Conservation (phyloP, 2,888 invertebrate species). For the Lysandra coridon region DNA sequence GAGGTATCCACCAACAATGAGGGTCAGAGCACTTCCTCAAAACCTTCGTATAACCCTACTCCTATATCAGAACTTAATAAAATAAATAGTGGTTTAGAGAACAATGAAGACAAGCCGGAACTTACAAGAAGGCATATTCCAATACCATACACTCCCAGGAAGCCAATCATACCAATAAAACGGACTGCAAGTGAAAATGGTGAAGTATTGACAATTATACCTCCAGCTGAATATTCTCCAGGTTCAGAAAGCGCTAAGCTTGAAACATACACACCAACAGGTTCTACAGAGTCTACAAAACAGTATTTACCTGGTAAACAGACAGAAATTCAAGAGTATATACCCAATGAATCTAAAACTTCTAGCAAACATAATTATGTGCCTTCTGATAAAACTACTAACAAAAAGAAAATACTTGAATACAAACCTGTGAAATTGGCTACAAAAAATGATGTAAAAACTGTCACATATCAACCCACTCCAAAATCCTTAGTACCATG, state of each 20-base stretch:
- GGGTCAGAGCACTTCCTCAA: slow-evolving; percentile 59
- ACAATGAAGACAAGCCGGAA: slow-evolving; percentile 57
- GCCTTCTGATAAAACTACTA: slow-evolving; percentile 66
- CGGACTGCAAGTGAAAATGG: slow-evolving; percentile 63
- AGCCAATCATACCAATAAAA: slow-evolving; percentile 64
- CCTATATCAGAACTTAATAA: slow-evolving; percentile 82
- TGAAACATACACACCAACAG: slow-evolving; percentile 70
- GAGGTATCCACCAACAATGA: slow-evolving; percentile 43
- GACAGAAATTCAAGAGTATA: slow-evolving; percentile 62
- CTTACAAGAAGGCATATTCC: slow-evolving; percentile 73
- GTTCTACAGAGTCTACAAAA: slow-evolving; percentile 59
- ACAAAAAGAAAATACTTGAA: slow-evolving; percentile 68
- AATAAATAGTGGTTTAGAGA: slow-evolving; percentile 60
- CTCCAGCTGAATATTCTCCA: slow-evolving; percentile 67
- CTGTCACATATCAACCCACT: slow-evolving; percentile 71
- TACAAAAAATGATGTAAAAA: slow-evolving; percentile 52
- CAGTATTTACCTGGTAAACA: slow-evolving; percentile 70
- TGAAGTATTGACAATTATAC: slow-evolving; percentile 67
- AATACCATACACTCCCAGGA: slow-evolving; percentile 75
- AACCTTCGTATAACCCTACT: slow-evolving; percentile 82
- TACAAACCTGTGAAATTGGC: slow-evolving; percentile 68
- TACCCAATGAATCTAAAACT: slow-evolving; percentile 55
- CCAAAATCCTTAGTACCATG: slow-evolving; percentile 69
- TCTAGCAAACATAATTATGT: slow-evolving; percentile 63
- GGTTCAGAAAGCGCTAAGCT: slow-evolving; percentile 60